These are phyloP conservation scores for Cosmorhoe ocellata DNA, from an alignment of 2,888 invertebrate genomes.

Conservation along the genomic window DNA sequence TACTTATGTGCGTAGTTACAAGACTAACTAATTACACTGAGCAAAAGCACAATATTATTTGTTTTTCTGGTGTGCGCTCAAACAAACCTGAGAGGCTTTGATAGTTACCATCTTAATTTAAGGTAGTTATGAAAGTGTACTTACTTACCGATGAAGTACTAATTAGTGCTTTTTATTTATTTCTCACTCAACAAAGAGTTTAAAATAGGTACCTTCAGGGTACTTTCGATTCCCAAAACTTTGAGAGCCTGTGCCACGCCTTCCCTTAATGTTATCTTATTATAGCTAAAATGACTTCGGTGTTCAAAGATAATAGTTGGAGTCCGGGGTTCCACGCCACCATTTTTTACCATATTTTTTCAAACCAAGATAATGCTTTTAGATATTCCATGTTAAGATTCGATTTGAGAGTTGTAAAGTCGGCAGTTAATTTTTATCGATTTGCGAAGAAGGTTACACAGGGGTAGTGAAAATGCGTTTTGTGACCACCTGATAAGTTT, in stretches of 20 bases:
- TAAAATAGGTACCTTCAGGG: too few relatives aligned
- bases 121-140: too few relatives aligned
- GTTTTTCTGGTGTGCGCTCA: too few relatives aligned
- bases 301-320: slow-evolving; percentile 79
- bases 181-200: too few relatives aligned
- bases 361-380: slow-evolving; percentile 69
- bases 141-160: too few relatives aligned
- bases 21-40: too few relatives aligned
- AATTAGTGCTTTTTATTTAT: too few relatives aligned
- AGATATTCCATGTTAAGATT: slow-evolving; percentile 71
- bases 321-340: slow-evolving; percentile 64
- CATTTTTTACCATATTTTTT: slow-evolving; percentile 71
- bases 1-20: too few relatives aligned
- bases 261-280: slow-evolving; percentile 82
- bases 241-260: slow-evolving; percentile 55
- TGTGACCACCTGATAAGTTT: slow-evolving; percentile 2
- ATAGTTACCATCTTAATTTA: too few relatives aligned
- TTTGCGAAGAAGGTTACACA: slow-evolving; percentile 28
- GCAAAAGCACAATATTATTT: too few relatives aligned
- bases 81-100: too few relatives aligned
- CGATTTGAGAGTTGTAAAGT: slow-evolving; percentile 54
- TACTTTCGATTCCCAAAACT: slow-evolving; percentile 39
- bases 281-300: slow-evolving; percentile 82
- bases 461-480: slow-evolving; percentile 9
- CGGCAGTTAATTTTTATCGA: slow-evolving; percentile 33